Base-by-base conservation (phyloP, 2,888 invertebrate species). In the Thyatira batis region DNA sequence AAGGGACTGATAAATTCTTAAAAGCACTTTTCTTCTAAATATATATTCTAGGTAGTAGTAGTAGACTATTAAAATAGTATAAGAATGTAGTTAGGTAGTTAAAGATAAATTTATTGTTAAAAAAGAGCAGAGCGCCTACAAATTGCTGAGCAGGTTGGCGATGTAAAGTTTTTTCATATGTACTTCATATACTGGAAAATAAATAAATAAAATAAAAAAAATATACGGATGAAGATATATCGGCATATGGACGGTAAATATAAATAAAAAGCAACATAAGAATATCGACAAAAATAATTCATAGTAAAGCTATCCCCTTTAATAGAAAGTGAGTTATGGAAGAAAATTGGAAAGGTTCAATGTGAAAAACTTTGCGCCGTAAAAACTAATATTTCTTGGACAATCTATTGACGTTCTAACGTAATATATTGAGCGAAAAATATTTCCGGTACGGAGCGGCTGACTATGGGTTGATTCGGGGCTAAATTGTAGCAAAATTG, bases 381-480 rank as follows among this genome's bases (percentile, higher is more conserved):
- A 48, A 48, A 25, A 48, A 27, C 25, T 33, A 33, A 33, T 33
- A 33, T 33, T 33, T 17, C 39, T 17, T 17, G 39, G n/a, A 39
- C 39, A 39, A 39, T 39, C 17, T 39, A 17, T 39, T 13, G 39
- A 39, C 39, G 39, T 45, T 17, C 44, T 13, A 46, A 49, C 55
- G 49, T 45, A 58, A 61, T 43, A 45, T 54, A 57, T 55, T 49
- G 52, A 43, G 28, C 52, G 50, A 52, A 57, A 55, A 52, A 54
- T 61, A 52, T 55, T 55, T 43, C 20, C 28, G 45, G 30, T 48
- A 20, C 25, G 17, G 10, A 25, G 39, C 39, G 39, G 3, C 50
- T 52, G 52, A 49, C 49, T 55, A 53, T 53, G 25, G 48, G 51
- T 48, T 65, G 53, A 58, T 62, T 65, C 51, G 20, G 25, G 25